Conservation (phyloP, 1,140 invertebrate species). For the Chionoecetes opilio region DNA sequence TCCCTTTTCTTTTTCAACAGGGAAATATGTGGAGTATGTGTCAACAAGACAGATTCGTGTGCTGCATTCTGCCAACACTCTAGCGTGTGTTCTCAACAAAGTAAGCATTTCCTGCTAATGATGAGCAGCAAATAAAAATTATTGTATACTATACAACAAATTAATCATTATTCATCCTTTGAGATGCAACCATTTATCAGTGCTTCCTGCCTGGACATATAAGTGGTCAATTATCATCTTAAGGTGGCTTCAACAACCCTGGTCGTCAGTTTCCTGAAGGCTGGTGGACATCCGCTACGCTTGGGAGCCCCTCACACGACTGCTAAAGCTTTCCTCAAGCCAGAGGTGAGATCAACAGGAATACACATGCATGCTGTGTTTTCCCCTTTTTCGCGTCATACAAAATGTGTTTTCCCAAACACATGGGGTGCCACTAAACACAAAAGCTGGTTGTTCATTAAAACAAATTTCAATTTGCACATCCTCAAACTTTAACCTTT, state of each 20-base stretch:
- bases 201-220: no score
- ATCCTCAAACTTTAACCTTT: no score
- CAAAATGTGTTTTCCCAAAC: no score
- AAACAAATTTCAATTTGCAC: no score
- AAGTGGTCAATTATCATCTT: no score
- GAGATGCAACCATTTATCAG: no score
- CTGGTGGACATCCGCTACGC: neutral
- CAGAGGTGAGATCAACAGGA: constrained; percentile 21
- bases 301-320: neutral
- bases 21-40: neutral
- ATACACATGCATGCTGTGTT: no score
- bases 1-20: neutral
- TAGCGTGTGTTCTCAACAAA: constrained; percentile 49
- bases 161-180: neutral
- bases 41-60: neutral
- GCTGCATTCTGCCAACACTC: neutral
- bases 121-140: neutral
- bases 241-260: constrained; percentile 52
- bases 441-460: no score
- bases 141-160: no score
- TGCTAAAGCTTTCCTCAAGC: neutral
- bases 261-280: neutral
- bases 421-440: no score
- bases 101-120: neutral
- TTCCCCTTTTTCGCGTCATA: no score